Percentiles rank a stretch among this genome's conserved stretches.
Evolutionary conservation across 2,113 vertebrate genomes (phyloP).

Genomic region (Oostethus manadensis): DNA sequence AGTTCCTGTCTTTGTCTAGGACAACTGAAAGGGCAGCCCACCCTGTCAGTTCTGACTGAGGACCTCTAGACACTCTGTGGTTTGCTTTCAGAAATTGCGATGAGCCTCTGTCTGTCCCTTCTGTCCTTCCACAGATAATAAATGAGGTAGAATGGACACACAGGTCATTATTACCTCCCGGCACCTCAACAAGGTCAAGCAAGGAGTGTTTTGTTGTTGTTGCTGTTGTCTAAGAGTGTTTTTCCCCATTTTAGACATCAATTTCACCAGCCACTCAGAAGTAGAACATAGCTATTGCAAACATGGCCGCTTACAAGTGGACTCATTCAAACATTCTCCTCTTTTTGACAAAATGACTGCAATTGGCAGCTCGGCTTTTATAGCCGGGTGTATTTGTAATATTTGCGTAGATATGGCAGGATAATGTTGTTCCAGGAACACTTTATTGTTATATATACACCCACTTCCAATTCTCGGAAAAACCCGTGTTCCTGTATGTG

Average conservation of each 20-base stretch:
- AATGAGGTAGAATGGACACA: slow-evolving; percentile 17
- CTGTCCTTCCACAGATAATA: slow-evolving; percentile 42
- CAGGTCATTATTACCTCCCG: slow-evolving; percentile 7
- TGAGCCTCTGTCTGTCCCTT: slow-evolving; percentile 45
- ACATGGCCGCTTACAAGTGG: slow-evolving; percentile 46
- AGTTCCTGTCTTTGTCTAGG: slow-evolving; percentile 73
- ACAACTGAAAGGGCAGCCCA: slow-evolving; percentile 56
- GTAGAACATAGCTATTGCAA: slow-evolving; percentile 47
- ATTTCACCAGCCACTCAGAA: slow-evolving; percentile 16
- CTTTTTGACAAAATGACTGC: slow-evolving; percentile 37
- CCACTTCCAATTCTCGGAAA: neutral
- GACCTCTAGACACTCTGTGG: slow-evolving; percentile 42
- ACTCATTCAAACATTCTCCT: slow-evolving; percentile 47
- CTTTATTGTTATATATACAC: neutral
- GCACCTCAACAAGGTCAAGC: slow-evolving; percentile 3
- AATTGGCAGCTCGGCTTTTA: slow-evolving; percentile 33
- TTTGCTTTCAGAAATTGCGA: slow-evolving; percentile 32
- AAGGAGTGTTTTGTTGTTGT: slow-evolving; percentile 3
- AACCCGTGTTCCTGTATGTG: neutral
- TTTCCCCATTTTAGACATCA: slow-evolving; percentile 3
- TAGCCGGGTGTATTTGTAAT: slow-evolving; percentile 19
- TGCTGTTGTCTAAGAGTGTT: neutral
- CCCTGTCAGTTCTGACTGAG: slow-evolving; percentile 27
- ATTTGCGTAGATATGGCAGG: slow-evolving; percentile 31
- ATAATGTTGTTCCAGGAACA: slow-evolving; percentile 9